Evolutionary conservation across 1,140 invertebrate species (phyloP).

Genomic region (Phocides pigmalion): DNA sequence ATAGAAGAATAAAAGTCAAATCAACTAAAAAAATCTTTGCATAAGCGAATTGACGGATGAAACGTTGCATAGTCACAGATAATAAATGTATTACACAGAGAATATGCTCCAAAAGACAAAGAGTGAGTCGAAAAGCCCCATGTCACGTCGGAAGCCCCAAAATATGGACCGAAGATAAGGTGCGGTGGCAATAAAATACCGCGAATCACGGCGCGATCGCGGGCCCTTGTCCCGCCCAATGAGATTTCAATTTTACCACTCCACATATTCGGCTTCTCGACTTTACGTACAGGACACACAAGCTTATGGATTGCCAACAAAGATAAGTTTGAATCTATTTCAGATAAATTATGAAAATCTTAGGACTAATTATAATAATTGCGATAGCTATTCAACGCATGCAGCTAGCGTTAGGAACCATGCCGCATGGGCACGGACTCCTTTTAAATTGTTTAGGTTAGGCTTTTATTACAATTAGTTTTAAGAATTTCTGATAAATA

Average conservation of each 20-base stretch:
- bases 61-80: not conserved
- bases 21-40: not conserved
- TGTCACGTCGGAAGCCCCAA: slow-evolving; percentile 42
- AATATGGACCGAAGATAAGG: slow-evolving; percentile 60
- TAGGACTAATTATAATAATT: too few species aligned
- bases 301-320: not conserved
- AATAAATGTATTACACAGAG: not conserved
- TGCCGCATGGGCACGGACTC: too few species aligned
- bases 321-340: too few species aligned
- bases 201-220: slow-evolving; percentile 46
- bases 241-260: slow-evolving; percentile 68
- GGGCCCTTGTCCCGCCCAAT: slow-evolving; percentile 54
- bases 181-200: slow-evolving; percentile 58
- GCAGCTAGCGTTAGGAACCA: too few species aligned
- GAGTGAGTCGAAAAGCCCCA: slow-evolving; percentile 24
- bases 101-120: slow-evolving; percentile 31
- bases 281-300: slow-evolving; percentile 51
- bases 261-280: slow-evolving; percentile 53
- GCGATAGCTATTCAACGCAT: too few species aligned
- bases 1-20: too few species aligned
- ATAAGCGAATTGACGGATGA: too few species aligned
- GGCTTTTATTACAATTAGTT: too few species aligned
- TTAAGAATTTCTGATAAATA: too few species aligned
- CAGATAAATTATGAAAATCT: too few species aligned
- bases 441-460: too few species aligned